Base-by-base conservation (phyloP, 2,888 invertebrate genomes). In the Lochmaea crataegi region DNA sequence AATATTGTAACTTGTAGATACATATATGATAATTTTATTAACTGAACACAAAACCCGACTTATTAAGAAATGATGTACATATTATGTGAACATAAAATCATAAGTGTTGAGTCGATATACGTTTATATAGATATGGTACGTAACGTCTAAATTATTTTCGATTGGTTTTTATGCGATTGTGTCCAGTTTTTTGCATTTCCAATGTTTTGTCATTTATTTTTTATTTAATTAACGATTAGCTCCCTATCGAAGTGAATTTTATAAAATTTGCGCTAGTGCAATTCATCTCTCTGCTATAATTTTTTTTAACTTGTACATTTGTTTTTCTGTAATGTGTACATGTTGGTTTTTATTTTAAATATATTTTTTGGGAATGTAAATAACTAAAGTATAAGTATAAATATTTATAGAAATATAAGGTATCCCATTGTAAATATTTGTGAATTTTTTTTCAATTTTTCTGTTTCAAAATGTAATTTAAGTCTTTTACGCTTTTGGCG, bases 371-470 rank as follows among this genome's bases (percentile, higher is more conserved):
- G 82, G 80, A 82, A 81, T 83, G 82, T 82, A 82, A 82, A 82
- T 82, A 82, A 82, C 77, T 78, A 79, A 79, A 78, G 77, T 53
- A 53, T 80, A 77, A 80, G 76, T 81, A 81, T 81, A 79, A 81
- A 81, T 81, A 81, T 79, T 77, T 76, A 75, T 81, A 81, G 80
- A 74, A 72, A 73, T 77, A 73, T 79, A 80, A 80, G 80, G 77
- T 77, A 80, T 80, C 78, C 79, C 79, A 78, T 78, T 85, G 85
- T 85, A 85, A 81, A 85, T 85, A 85, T 78, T 83, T 85, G 85
- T 85, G 85, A 85, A 83, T 84, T 83, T 84, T 84, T 83, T 84
- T 85, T 84, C 80, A 80, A 79, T 79, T 81, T 82, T 84, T 83
- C 80, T 82, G 82, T 84, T 83, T 83, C 82, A 84, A 82, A 80